Percentiles rank a stretch among this genome's conserved stretches.
These are phyloP conservation scores for Peribatodes rhomboidaria DNA, from an alignment of 2,888 invertebrate species.

Conservation along the genomic window DNA sequence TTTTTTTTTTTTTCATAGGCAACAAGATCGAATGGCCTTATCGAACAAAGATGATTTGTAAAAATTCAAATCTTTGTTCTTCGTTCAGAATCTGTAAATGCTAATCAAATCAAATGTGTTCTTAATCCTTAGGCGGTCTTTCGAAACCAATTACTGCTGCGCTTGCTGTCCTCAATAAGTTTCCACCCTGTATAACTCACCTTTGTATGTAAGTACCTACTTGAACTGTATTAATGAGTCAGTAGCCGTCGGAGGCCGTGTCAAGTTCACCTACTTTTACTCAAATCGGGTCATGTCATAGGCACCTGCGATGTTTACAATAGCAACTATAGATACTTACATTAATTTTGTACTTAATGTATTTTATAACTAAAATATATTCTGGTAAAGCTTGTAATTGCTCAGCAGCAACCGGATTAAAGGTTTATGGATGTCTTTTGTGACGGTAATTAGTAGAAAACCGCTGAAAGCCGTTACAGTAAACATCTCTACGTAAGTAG, in stretches of 20 bases:
- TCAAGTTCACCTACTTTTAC: conserved; percentile 62
- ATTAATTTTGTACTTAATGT: not conserved
- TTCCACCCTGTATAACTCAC: not conserved
- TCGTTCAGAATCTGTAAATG: too few species aligned
- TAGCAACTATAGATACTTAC: conserved; percentile 9
- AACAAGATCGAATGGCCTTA: too few species aligned
- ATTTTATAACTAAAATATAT: not conserved
- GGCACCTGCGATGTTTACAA: conserved; percentile 29
- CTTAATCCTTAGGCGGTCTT: not conserved
- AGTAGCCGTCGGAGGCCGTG: conserved; percentile 48
- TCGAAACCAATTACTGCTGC: not conserved
- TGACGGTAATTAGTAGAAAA: conserved; percentile 13
- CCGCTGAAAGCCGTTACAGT: conserved; percentile 26
- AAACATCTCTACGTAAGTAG: conserved; percentile 34
- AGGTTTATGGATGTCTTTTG: conserved; percentile 1
- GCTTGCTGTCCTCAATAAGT: not conserved
- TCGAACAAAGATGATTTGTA: too few species aligned
- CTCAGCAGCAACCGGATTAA: not conserved
- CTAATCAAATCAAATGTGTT: too few species aligned
- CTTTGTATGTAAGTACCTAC: conserved; percentile 3
- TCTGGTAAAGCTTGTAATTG: not conserved
- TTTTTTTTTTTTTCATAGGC: too few species aligned
- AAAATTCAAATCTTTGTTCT: too few species aligned
- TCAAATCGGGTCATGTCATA: conserved; percentile 43
- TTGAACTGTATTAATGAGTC: conserved; percentile 13